Evolutionary conservation across 2,113 vertebrate genomes (phyloP), one percentile per base, ranked within the genome.

Genomic region (Phalacrocorax pelagicus): DNA sequence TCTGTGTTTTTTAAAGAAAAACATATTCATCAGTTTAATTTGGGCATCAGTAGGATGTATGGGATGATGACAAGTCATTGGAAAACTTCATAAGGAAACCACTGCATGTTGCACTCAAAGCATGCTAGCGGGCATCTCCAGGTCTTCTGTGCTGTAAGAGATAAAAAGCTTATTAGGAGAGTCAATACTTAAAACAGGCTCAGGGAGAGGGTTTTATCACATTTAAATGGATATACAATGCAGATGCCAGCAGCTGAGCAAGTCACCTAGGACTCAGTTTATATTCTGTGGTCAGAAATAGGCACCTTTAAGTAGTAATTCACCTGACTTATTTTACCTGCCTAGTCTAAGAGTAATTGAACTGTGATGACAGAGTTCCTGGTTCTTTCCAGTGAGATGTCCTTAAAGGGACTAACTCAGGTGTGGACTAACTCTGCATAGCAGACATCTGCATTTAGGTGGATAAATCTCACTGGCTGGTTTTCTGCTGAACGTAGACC

Each of bases 311-410:
- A 78, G 23, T 26, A 85, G 70, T 72, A 66, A 90, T 82, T 94
- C 61, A 67, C 79, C n/a, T 88, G 88, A 82, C 78, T 61, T 90
- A 47, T 88, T 95, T 94, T 77, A 86, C 30, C 70, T 85, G 70
- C 66, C 69, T 65, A 30, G 20, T 86, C 69, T 74, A 77, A 90
- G 84, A 95, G 78, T 40, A 93, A 82, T 75, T 85, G 44, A 58
- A 88, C 38, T 71, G 40, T 71, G 44, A 88, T 69, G 26, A 79
- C 88, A 82, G 54, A 72, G 65, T 54, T 72, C 61, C 44, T 80
- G 30, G 82, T 94, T 96, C 66, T 85, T 94, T 82, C 44, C 54
- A 57, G 14, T 65, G 80, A 80, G 71, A 65, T 42, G 79, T 57
- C 23, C 23, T 92, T 90, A 90, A 87, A 84, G 70, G 13, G 46